Base-by-base conservation (phyloP, 2,888 invertebrate genomes). In the Mesoligia furuncula region DNA sequence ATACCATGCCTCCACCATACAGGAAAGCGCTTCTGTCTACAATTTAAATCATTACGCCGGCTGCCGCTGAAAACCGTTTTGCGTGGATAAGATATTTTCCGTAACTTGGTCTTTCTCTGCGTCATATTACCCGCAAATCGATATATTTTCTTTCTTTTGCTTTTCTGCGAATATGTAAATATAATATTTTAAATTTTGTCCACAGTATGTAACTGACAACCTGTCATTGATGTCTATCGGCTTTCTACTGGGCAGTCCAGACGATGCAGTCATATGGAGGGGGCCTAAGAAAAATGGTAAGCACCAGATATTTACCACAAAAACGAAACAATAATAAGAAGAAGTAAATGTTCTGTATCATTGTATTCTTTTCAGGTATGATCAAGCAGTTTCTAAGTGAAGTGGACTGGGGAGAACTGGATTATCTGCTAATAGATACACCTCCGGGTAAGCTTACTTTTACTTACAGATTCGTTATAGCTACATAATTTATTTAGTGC, bases 191-290 rank as follows among this genome's bases (percentile, higher is more conserved):
- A 36, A 17, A 69, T 69, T 83, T 85, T 81, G 79, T 89, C 97
- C 92, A 54, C 96, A 98, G 98, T 99, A 98, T 92, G 98, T 99
- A 0, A 98, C 98, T 80, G 99, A 99, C 92, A 99, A 99, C 94
- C 97, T 99, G 66, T 98, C 98, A 11, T 97, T 99, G 70, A 99
- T 99, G 99, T 99, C 99, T 0, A 99, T 99, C 92, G 99, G 99
- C 20, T 99, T 99, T 93, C 97, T 99, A 62, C 96, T 99, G 77
- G 97, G 97, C 68, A 98, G 98, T 88, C 98, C 98, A 0, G 99
- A 99, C 92, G 99, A 99, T 93, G 99, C 99, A 0, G 98, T 99
- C n/a, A 99, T 99, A 90, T 99, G 99, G 99, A 97, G 99, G 89
- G 99, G 99, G 48, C 99, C 99, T 0, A 99, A 99, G 94, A 99